phyloP scores from a whole-genome alignment of 2,113 vertebrate species.

The Caranx melampygus region DNA sequence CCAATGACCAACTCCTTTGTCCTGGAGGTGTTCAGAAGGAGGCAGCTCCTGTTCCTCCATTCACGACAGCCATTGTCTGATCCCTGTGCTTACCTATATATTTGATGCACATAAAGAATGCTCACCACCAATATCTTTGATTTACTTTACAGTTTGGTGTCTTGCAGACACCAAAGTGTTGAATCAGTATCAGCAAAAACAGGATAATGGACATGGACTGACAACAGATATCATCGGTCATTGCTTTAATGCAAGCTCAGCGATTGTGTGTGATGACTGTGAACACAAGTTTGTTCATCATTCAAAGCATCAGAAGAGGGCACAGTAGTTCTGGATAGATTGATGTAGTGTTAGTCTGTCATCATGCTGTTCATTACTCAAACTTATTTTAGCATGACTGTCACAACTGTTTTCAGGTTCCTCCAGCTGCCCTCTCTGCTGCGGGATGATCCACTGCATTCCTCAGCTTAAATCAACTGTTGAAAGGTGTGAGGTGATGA shows the following conservation, averaged over 20 bases:
- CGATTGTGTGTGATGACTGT: neutral
- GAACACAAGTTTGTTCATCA: constrained; percentile 23
- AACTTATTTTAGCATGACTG: constrained; percentile 67
- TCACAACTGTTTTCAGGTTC: constrained; percentile 75
- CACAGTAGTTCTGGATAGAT: constrained; percentile 46
- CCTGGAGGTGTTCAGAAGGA: too few relatives aligned
- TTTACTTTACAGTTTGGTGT: too few relatives aligned
- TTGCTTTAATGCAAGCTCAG: neutral
- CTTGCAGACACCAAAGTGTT: neutral
- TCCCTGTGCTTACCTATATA: too few relatives aligned
- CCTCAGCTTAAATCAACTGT: constrained; percentile 64
- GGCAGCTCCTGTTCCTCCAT: too few relatives aligned
- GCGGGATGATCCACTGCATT: constrained; percentile 69
- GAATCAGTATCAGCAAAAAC: neutral
- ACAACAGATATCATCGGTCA: neutral
- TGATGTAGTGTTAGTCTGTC: constrained; percentile 72
- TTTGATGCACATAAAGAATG: too few relatives aligned
- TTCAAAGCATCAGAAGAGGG: constrained; percentile 30
- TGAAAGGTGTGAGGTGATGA: constrained; percentile 75
- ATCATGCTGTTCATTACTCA: constrained; percentile 69
- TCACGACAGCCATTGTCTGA: too few relatives aligned
- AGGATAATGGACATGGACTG: neutral
- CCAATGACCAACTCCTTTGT: too few relatives aligned
- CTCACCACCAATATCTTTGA: too few relatives aligned
- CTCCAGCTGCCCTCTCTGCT: constrained; percentile 54